Percentiles rank a stretch among this genome's conserved stretches.
phyloP scores from a whole-genome alignment of 2,888 invertebrate species.

The Phrixothrix hirtus region DNA sequence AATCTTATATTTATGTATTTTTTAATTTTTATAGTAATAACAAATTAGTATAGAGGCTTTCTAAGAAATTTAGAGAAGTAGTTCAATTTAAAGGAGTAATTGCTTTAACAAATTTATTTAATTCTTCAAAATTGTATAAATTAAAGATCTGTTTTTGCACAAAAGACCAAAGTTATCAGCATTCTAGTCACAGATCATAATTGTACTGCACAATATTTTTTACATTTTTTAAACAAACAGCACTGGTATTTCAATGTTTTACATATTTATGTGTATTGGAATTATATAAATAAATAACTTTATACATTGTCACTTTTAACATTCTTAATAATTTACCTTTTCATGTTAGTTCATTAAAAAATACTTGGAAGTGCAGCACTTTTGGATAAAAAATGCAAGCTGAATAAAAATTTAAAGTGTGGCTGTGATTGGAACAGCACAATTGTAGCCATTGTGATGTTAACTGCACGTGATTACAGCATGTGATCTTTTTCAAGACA shows the following conservation, averaged over 20 bases:
- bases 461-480: too few relatives aligned
- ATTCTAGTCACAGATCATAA: slow-evolving; percentile 36
- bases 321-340: too few relatives aligned
- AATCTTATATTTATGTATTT: slow-evolving; percentile 8
- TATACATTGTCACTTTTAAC: too few relatives aligned
- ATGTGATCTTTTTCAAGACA: too few relatives aligned
- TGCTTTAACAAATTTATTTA: slow-evolving; percentile 2
- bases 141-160: slow-evolving; percentile 12
- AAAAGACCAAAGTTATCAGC: slow-evolving; percentile 34
- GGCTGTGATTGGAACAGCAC: too few relatives aligned
- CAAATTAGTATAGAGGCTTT: slow-evolving; percentile 19
- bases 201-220: slow-evolving; percentile 35
- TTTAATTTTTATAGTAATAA: slow-evolving; percentile 11
- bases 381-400: too few relatives aligned
- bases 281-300: slow-evolving; percentile 31
- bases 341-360: neutral
- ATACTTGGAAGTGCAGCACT: too few relatives aligned
- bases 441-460: too few relatives aligned
- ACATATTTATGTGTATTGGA: slow-evolving; percentile 33
- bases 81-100: slow-evolving; percentile 13
- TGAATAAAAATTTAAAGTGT: too few relatives aligned
- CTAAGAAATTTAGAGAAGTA: slow-evolving; percentile 14
- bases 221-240: slow-evolving; percentile 32
- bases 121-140: slow-evolving; percentile 6
- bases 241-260: slow-evolving; percentile 34